These are phyloP conservation scores for Odontamblyopus lacepedii DNA, from an alignment of 2,797 vertebrate species.

Conservation along the genomic window DNA sequence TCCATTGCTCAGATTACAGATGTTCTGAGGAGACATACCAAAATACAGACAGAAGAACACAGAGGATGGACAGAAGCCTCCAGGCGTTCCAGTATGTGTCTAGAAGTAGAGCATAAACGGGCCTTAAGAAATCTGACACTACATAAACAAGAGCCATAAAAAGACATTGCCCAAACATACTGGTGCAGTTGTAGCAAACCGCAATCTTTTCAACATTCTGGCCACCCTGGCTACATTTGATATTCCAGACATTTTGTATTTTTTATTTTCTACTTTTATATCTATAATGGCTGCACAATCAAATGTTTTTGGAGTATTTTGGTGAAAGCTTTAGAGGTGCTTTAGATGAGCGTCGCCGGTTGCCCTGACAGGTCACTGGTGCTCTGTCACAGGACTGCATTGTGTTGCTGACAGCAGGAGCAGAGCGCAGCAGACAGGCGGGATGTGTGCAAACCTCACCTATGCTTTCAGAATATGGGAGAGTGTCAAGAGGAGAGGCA, in stretches of 20 bases:
- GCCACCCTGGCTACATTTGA: not conserved
- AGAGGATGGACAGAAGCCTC: too few species aligned
- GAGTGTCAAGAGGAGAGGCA: conserved; percentile 8
- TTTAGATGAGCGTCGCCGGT: conserved; percentile 24
- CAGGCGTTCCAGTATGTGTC: too few species aligned
- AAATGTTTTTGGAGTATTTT: not conserved
- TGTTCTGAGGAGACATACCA: too few species aligned
- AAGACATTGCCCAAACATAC: not conserved
- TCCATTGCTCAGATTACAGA: too few species aligned
- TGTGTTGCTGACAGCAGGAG: conserved; percentile 32
- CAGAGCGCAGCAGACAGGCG: conserved; percentile 22
- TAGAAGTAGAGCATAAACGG: too few species aligned
- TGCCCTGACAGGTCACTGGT: conserved; percentile 41
- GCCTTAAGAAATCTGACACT: not conserved
- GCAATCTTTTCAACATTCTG: not conserved
- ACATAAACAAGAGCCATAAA: not conserved
- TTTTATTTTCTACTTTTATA: not conserved
- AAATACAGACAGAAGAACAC: too few species aligned
- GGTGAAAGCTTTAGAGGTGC: conserved; percentile 12
- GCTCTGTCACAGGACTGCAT: conserved; percentile 28
- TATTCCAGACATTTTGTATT: not conserved
- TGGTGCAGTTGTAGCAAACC: not conserved
- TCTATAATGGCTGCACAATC: not conserved
- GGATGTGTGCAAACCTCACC: conserved; percentile 14
- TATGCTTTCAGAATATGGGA: conserved; percentile 14